Percentiles rank a stretch among this genome's conserved stretches.
phyloP scores from a whole-genome alignment of 37 sponge, comb jelly and placozoan genomes.

The Geodia barretti region DNA sequence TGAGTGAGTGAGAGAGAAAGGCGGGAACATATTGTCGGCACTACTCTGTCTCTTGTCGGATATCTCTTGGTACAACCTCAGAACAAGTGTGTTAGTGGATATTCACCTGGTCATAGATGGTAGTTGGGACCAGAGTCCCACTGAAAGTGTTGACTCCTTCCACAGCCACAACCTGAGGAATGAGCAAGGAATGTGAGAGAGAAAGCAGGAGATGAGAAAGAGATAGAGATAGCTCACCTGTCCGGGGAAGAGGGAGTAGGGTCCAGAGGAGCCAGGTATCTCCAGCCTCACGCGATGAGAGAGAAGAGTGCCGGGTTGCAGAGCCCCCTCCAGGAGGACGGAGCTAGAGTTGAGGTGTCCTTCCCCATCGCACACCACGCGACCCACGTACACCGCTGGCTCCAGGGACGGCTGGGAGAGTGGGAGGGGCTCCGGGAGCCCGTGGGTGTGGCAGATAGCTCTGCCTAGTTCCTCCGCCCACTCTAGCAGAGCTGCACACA shows the following conservation, averaged over 20 bases:
- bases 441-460: conserved; percentile 24
- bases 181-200: conserved; percentile 1
- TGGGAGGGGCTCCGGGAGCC: conserved; percentile 20
- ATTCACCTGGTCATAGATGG: conserved; percentile 54
- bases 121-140: conserved; percentile 34
- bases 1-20: too few species aligned
- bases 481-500: conserved; percentile 23
- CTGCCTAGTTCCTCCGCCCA: conserved; percentile 24
- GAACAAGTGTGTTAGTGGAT: too few species aligned
- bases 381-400: conserved; percentile 56
- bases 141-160: conserved; percentile 59
- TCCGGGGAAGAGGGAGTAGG: conserved; percentile 74
- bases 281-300: conserved; percentile 39
- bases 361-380: conserved; percentile 71
- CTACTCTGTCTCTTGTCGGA: too few species aligned
- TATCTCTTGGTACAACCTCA: too few species aligned
- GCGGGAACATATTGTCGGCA: too few species aligned
- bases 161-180: conserved; percentile 59
- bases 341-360: conserved; percentile 73
- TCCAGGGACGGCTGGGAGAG: conserved; percentile 60
- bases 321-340: conserved; percentile 66
- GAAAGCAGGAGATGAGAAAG: neutral
- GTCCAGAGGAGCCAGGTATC: conserved; percentile 38
- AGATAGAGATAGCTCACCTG: conserved; percentile 35
- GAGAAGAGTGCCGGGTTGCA: neutral